A percentile compares a stretch with the other conserved stretches of the same genome.
These are phyloP conservation scores for Microcebus griseorufus DNA, from an alignment of 2,113 vertebrate species.

Conservation along the genomic window DNA sequence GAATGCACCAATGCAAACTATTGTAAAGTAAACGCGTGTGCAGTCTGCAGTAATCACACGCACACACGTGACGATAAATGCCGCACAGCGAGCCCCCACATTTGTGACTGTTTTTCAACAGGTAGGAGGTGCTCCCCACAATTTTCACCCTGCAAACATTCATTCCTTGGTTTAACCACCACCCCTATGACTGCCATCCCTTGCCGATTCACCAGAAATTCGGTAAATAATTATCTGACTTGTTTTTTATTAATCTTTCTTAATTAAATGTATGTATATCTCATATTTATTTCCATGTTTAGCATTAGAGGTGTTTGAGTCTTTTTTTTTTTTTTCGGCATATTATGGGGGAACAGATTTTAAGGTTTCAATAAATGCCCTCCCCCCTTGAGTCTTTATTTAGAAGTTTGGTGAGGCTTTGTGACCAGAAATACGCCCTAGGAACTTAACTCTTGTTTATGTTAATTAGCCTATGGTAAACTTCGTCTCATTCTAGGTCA, in stretches of 20 bases:
- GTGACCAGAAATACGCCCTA: too few relatives aligned
- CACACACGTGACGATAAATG: not conserved
- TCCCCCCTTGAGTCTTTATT: too few relatives aligned
- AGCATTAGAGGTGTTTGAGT: not conserved
- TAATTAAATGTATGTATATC: not conserved
- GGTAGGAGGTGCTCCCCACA: not conserved
- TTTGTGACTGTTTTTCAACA: accelerated
- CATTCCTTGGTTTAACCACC: not conserved
- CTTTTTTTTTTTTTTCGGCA: too few relatives aligned
- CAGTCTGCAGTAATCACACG: too few relatives aligned
- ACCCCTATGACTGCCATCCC: not conserved
- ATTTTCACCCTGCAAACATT: not conserved
- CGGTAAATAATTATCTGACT: not conserved
- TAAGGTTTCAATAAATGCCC: too few relatives aligned
- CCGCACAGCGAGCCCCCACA: too few relatives aligned
- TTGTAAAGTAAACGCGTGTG: not conserved
- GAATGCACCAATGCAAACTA: not conserved
- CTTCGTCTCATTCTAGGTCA: too few relatives aligned
- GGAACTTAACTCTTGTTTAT: too few relatives aligned
- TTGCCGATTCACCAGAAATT: not conserved
- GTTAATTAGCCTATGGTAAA: too few relatives aligned
- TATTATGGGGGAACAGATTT: too few relatives aligned
- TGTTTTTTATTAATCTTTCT: not conserved
- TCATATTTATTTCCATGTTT: not conserved
- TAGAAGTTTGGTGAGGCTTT: too few relatives aligned